Base-by-base conservation (phyloP, 2,113 vertebrate species). In the Trogon melanurus region DNA sequence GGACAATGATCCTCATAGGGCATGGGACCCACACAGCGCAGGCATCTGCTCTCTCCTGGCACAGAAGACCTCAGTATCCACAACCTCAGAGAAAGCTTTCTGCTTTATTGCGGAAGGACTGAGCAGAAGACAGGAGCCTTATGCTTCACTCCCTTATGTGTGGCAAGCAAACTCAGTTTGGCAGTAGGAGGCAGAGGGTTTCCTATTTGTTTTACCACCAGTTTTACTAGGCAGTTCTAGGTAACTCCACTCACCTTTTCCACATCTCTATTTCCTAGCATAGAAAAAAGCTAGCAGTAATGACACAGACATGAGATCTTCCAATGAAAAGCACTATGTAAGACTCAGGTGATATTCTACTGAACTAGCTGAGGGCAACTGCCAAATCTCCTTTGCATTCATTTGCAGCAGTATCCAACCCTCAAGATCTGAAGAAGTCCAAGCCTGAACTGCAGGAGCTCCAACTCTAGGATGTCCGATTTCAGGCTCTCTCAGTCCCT, bases 41-140 rank as follows among this genome's bases (percentile, higher is more conserved):
- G 84, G 73, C 96, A 96, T 96, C 93, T 94, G 93, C 86, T 89
- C 16, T 76, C 41, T 76, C 41, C 92, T 96, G 92, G 93, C 92
- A 94, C 23, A 58, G 58, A 58, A 81, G 60, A 75, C 82, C 76
- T 86, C 61, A 69, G 57, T 75, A 95, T 73, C 88, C 71, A 79
- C 73, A 81, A n/a, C 41, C 91, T 90, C 56, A 83, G 48, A 86
- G 13, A 73, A 22, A 86, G 79, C n/a, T 80, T 91, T 88, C 61
- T 89, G 84, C 87, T 94, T 93, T 69, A 75, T 75, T 69, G 94
- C 41, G 69, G 78, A 91, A 79, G 27, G 38, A 88, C 82, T 45
- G 57, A 76, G 87, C 82, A 53, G 41, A 91, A 93, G 96, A 95
- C 91, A 95, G 84, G 27, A 91, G 74, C 93, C 93, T 94, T 95